Conservation (phyloP, 2,888 invertebrate species). For the Scaptomyza reducta region DNA sequence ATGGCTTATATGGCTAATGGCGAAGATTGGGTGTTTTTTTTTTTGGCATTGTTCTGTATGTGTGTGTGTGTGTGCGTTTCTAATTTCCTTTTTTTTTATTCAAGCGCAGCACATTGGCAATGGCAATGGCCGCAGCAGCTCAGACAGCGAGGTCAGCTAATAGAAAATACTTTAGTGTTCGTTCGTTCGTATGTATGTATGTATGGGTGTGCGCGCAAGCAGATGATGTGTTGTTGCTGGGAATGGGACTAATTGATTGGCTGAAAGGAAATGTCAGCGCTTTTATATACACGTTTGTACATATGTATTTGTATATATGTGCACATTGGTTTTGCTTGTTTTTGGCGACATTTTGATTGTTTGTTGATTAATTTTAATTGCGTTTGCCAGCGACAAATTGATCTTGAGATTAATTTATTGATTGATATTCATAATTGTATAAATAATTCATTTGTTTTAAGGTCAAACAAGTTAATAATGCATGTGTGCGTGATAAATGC, state of each 20-base stretch:
- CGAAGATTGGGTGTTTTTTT: constrained; percentile 55
- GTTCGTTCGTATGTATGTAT: not conserved
- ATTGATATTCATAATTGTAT: constrained; percentile 40
- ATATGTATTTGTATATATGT: not conserved
- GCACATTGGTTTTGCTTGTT: constrained; percentile 9
- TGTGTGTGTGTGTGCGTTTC: constrained; percentile 3
- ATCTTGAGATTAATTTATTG: constrained; percentile 41
- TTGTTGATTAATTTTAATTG: constrained; percentile 69
- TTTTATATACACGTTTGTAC: not conserved
- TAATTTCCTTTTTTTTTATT: constrained; percentile 23
- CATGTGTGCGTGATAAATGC: not conserved
- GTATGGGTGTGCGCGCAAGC: not conserved
- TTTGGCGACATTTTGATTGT: constrained; percentile 68
- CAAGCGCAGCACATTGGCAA: constrained; percentile 44
- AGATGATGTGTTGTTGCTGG: constrained; percentile 13
- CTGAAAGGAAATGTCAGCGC: constrained; percentile 26
- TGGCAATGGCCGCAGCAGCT: constrained; percentile 48
- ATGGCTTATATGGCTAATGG: constrained; percentile 74
- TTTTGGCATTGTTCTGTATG: not conserved
- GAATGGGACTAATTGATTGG: constrained; percentile 56
- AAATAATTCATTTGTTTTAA: constrained; percentile 40
- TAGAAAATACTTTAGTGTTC: constrained; percentile 40
- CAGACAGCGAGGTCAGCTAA: constrained; percentile 52
- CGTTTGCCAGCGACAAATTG: constrained; percentile 43
- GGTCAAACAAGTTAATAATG: constrained; percentile 16